Evolutionary conservation across 2,888 invertebrate genomes (phyloP).

Genomic region (Sarcophaga rosellei): DNA sequence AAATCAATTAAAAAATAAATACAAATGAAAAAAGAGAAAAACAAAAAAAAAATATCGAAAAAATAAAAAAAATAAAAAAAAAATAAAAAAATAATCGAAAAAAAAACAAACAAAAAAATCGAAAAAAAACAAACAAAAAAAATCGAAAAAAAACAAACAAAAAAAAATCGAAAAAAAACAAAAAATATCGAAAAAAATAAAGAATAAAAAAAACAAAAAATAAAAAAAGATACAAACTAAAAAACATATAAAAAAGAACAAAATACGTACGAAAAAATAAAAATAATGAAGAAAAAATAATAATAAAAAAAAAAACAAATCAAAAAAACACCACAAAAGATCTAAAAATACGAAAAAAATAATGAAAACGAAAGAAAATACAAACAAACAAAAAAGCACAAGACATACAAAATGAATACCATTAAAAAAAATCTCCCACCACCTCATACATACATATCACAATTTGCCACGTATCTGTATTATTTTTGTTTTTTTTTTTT

Average conservation of each 20-base stretch:
- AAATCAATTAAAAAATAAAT: constrained; percentile 49
- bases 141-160: neutral
- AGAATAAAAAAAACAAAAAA: neutral
- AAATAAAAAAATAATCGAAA: constrained; percentile 16
- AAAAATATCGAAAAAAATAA: neutral
- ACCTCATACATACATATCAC: constrained; percentile 1
- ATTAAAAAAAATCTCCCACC: constrained; percentile 28
- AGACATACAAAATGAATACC: constrained; percentile 7
- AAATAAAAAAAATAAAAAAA: constrained; percentile 41
- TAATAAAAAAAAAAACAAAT: neutral
- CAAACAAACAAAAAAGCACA: neutral
- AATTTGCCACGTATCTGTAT: constrained; percentile 40
- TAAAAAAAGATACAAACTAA: neutral
- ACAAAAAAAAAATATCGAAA: constrained; percentile 41
- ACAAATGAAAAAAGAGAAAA: constrained; percentile 33
- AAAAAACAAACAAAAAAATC: constrained; percentile 33
- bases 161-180: neutral
- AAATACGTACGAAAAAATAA: neutral
- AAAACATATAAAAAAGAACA: neutral
- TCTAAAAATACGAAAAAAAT: neutral
- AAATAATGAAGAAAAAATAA: neutral
- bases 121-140: constrained; percentile 17
- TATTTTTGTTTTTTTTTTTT: constrained; percentile 22
- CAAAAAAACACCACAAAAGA: neutral
- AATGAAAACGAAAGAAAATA: constrained; percentile 7